phyloP scores from a whole-genome alignment of 2,797 vertebrate genomes.

The Danio choprae region DNA sequence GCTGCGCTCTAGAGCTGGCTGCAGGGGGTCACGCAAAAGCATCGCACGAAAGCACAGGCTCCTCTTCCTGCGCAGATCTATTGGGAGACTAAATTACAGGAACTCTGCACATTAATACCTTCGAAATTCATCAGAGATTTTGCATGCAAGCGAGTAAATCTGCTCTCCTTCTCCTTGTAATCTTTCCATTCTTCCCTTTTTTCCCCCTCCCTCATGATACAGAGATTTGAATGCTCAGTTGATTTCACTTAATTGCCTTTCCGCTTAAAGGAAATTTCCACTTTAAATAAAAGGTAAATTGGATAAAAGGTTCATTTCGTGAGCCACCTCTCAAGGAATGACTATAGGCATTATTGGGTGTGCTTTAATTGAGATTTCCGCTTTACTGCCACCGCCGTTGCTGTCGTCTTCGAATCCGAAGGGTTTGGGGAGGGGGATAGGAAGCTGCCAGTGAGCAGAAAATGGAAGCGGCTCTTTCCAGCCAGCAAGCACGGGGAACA shows the following conservation, averaged over 20 bases:
- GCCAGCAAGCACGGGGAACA: constrained; percentile 77
- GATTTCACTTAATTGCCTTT: constrained; percentile 87
- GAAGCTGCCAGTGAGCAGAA: constrained; percentile 68
- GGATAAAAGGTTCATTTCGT: constrained; percentile 81
- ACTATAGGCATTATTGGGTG: constrained; percentile 80
- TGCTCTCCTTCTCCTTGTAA: constrained; percentile 77
- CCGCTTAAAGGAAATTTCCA: constrained; percentile 77
- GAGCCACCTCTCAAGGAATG: constrained; percentile 76
- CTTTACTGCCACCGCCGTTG: constrained; percentile 78
- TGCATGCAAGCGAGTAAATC: constrained; percentile 77
- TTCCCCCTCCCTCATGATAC: constrained; percentile 71
- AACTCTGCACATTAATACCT: constrained; percentile 81
- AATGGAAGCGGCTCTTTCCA: constrained; percentile 76
- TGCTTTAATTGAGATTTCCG: constrained; percentile 83
- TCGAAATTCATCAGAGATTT: constrained; percentile 78
- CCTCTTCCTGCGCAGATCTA: constrained; percentile 75
- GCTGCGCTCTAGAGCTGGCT: constrained; percentile 65
- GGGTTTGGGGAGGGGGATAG: constrained; percentile 55
- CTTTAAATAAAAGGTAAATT: constrained; percentile 85
- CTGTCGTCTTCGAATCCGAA: constrained; percentile 6
- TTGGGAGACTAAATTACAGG: constrained; percentile 78
- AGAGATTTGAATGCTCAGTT: constrained; percentile 82
- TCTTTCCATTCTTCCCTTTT: constrained; percentile 68
- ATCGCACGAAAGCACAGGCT: constrained; percentile 59
- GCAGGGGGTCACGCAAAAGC: constrained; percentile 59